Conservation (phyloP, 2,113 vertebrate genomes). For the Indri indri region DNA sequence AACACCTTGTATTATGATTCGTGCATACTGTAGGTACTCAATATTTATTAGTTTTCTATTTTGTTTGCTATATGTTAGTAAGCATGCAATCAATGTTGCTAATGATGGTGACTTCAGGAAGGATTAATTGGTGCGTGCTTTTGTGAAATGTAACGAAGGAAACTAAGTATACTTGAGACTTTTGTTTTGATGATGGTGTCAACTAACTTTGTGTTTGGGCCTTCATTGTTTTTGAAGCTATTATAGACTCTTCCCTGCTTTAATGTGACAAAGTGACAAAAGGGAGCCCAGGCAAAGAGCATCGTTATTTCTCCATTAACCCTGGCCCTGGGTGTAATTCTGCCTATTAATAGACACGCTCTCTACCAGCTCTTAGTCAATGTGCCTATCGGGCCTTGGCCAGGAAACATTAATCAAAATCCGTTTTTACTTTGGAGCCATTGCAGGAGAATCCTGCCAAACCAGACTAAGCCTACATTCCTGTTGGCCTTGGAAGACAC, state of each 20-base stretch:
- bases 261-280: not conserved
- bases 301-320: conserved; percentile 65
- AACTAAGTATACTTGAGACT: not conserved
- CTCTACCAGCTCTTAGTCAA: conserved; percentile 21
- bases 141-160: not conserved
- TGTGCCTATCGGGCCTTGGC: conserved; percentile 2
- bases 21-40: no score
- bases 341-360: conserved; percentile 50
- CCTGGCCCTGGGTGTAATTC: conserved; percentile 50
- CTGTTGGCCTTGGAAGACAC: conserved; percentile 51
- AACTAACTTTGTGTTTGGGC: not conserved
- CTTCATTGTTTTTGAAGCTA: not conserved
- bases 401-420: not conserved
- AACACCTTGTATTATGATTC: not conserved
- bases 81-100: not conserved
- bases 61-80: not conserved
- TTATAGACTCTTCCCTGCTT: not conserved
- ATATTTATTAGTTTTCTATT: not conserved
- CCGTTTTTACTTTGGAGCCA: not conserved
- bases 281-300: not conserved
- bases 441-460: not conserved
- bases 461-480: conserved; percentile 7
- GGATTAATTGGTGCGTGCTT: not conserved
- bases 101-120: not conserved
- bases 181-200: not conserved